Base-by-base conservation (phyloP, 2,797 vertebrate genomes). In the Takifugu rubripes region DNA sequence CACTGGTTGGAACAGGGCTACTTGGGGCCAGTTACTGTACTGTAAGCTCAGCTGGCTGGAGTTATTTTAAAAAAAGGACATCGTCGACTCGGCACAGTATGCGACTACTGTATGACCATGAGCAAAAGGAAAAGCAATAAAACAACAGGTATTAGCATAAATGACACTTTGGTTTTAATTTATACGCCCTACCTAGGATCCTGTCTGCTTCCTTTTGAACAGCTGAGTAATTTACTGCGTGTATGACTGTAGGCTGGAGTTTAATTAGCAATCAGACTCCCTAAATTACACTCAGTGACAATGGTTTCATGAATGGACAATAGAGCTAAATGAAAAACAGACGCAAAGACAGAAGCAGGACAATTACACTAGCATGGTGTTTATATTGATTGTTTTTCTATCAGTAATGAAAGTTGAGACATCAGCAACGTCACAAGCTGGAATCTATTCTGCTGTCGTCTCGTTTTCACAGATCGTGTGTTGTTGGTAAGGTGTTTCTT, bases 201-300 rank as follows among this genome's bases (percentile, higher is more conserved):
- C 67, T 36, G 2, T 64, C 71, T 78, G 54, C 60, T 74, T 54
- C 75, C 68, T 78, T 74, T 72, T 78, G 69, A 64, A 66, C 79
- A 87, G 84, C 72, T 70, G 74, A 83, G 86, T 90, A 81, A 91
- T 92, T 87, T 87, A 79, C 74, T 77, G 79, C 82, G 84, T 71
- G 45, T 78, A 82, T 88, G 83, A 89, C 91, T 85, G 71, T 79
- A 61, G 89, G 90, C 90, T 87, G 89, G 79, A 79, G 88, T 91
- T 90, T 92, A 91, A 93, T 93, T 90, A 92, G 87, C 88, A 87
- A 72, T 88, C 63, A 73, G 79, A 90, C 88, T 82, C 76, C 77
- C 84, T 90, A 91, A 91, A 92, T 92, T 91, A 91, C 84, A 84
- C 84, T 85, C 75, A 64, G 81, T 69, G 70, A 83, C 62, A 72